Base-by-base conservation (phyloP, 1,140 invertebrate genomes). In the Luehdorfia chinensis region DNA sequence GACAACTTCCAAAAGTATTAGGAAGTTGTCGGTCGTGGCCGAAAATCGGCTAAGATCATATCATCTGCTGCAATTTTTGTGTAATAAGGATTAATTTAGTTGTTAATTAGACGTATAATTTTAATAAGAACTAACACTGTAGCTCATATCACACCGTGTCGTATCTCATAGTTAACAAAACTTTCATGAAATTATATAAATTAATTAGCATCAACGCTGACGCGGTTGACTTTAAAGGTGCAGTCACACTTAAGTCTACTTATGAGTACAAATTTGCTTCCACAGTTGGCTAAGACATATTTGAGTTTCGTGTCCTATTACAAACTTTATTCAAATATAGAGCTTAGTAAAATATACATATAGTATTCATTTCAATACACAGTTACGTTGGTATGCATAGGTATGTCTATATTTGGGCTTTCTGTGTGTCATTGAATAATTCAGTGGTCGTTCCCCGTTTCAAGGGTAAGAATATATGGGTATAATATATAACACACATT, bases 401-500 rank as follows among this genome's bases (percentile, higher is more conserved):
- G 66, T 75, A 66, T 79, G 75, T 78, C 71, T 86, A 80, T 83
- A 80, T 84, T 80, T 81, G 78, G 72, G 70, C 66, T 81, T 76
- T 83, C 76, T 72, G 75, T 81, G 75, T 80, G 78, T 77, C 73
- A 84, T 77, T 86, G 76, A 86, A 86, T 86, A 71, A 86, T 86
- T 86, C 76, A 84, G 75, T 70, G 79, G 71, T 78, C 72, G 76
- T 77, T 73, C 72, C 75, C 75, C 63, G 71, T 76, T 84, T 86
- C 83, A 86, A 83, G 79, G 79, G 78, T 83, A 86, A 77, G 67
- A 75, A 79, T 74, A 72, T 79, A 78, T 73, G 59, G 66, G 56
- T 59, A 64, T 63, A 66, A 72, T 74, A 66, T 75, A 73, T 63
- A 57, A 59, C 52, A 33, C 27, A 53, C 57, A 54, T 61, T 59